Percentiles rank a stretch among this genome's conserved stretches.
phyloP scores from a whole-genome alignment of 2,888 invertebrate species.

The Pheosia gnoma region DNA sequence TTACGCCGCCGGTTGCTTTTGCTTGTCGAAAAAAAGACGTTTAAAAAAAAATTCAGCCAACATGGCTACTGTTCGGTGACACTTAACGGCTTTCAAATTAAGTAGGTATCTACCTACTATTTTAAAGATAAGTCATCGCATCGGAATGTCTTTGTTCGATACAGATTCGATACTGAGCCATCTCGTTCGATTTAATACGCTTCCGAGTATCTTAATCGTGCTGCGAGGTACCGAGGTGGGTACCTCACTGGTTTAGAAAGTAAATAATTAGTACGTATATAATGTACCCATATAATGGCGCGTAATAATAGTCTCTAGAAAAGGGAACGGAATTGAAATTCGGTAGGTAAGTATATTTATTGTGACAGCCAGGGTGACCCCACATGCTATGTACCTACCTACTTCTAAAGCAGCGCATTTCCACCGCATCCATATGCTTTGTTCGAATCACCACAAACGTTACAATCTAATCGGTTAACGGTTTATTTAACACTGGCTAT shows the following conservation, averaged over 20 bases:
- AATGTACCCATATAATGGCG: background rate
- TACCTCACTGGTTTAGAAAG: background rate
- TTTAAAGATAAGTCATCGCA: slow-evolving; percentile 18
- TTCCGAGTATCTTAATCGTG: background rate
- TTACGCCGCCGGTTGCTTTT: slow-evolving; percentile 22
- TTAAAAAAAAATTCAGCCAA: background rate
- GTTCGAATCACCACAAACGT: no score
- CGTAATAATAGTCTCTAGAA: no score
- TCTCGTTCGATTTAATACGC: background rate
- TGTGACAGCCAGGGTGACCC: no score
- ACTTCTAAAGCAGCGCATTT: no score
- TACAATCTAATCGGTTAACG: no score
- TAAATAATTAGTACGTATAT: background rate
- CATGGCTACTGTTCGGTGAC: background rate
- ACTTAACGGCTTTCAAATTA: slow-evolving; percentile 5
- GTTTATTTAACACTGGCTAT: no score
- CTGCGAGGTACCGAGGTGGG: background rate
- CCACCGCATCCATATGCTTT: no score
- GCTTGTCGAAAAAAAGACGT: slow-evolving; percentile 4
- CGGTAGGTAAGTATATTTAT: no score
- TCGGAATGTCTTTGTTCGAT: slow-evolving; percentile 30
- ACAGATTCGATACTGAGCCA: background rate
- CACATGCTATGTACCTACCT: no score
- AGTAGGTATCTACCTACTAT: background rate
- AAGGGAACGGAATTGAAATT: no score